Evolutionary conservation across 1,140 invertebrate genomes (phyloP).

Genomic region (Ectropis grisescens): DNA sequence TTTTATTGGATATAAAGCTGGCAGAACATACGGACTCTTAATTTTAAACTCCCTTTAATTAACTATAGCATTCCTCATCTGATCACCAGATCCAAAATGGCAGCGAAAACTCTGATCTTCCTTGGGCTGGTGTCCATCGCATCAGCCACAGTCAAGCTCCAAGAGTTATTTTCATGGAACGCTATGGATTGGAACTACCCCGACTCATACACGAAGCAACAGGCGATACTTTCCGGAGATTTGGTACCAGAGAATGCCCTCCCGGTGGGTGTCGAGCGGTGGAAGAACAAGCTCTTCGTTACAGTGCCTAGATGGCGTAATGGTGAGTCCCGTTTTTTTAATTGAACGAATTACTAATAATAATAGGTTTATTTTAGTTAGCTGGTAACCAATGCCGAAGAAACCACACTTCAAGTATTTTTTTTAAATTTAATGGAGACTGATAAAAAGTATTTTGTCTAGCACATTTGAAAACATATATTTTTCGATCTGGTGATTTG

Average conservation of each 20-base stretch:
- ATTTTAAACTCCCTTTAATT: too few species aligned
- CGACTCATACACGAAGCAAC: conserved; percentile 69
- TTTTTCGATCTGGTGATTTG: too few species aligned
- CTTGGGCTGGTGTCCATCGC: conserved; percentile 26
- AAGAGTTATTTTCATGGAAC: conserved; percentile 81
- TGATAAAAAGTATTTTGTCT: too few species aligned
- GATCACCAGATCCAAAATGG: conserved; percentile 26
- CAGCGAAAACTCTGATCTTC: conserved; percentile 24
- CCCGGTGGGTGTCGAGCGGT: conserved; percentile 84
- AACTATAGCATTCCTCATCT: too few species aligned
- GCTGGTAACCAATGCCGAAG: too few species aligned
- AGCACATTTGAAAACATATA: too few species aligned
- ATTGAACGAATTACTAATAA: too few species aligned
- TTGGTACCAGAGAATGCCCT: conserved; percentile 81
- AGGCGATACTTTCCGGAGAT: conserved; percentile 74
- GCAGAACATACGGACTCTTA: too few species aligned
- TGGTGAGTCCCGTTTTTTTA: conserved; percentile 28
- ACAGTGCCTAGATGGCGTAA: conserved; percentile 81
- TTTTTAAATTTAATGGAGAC: too few species aligned
- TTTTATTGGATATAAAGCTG: too few species aligned
- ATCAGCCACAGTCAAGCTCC: conserved; percentile 71
- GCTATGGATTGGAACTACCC: conserved; percentile 82
- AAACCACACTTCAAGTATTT: too few species aligned
- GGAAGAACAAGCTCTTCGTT: conserved; percentile 82
- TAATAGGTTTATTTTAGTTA: too few species aligned